These are phyloP conservation scores for Plotosus lineatus DNA, from an alignment of 2,113 vertebrate genomes.

Conservation along the genomic window DNA sequence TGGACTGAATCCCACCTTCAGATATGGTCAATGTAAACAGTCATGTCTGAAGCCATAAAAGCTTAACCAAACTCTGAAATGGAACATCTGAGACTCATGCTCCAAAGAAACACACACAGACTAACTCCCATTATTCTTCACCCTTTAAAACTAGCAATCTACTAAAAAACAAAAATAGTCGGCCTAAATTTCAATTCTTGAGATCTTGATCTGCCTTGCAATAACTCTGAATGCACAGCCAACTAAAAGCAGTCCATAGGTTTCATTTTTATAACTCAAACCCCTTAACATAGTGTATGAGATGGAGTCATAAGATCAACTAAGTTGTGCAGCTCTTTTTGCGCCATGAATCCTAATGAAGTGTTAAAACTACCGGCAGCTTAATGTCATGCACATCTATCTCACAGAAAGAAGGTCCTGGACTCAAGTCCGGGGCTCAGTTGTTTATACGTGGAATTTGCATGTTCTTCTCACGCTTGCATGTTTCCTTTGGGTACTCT, in stretches of 20 bases:
- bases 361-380: too few species aligned
- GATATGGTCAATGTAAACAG: background rate
- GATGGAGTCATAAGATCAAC: constrained; percentile 45
- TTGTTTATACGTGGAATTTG: too few species aligned
- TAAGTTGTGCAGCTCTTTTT: too few species aligned
- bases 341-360: too few species aligned
- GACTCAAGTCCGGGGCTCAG: too few species aligned
- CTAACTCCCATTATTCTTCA: constrained; percentile 17
- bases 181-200: background rate
- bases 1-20: background rate
- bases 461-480: too few species aligned
- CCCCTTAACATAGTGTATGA: constrained; percentile 23
- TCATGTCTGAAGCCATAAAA: background rate
- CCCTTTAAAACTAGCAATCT: background rate
- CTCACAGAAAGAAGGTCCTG: too few species aligned
- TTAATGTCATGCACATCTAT: too few species aligned
- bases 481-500: too few species aligned
- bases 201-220: background rate
- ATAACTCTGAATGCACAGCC: background rate
- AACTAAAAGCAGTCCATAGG: background rate
- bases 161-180: background rate
- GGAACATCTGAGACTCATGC: constrained; percentile 21
- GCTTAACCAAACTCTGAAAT: background rate
- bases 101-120: constrained; percentile 12
- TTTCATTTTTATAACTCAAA: background rate